A percentile compares a stretch with the other conserved stretches of the same genome.
phyloP scores from a whole-genome alignment of 2,797 vertebrate genomes.

The Glyptemys insculpta region DNA sequence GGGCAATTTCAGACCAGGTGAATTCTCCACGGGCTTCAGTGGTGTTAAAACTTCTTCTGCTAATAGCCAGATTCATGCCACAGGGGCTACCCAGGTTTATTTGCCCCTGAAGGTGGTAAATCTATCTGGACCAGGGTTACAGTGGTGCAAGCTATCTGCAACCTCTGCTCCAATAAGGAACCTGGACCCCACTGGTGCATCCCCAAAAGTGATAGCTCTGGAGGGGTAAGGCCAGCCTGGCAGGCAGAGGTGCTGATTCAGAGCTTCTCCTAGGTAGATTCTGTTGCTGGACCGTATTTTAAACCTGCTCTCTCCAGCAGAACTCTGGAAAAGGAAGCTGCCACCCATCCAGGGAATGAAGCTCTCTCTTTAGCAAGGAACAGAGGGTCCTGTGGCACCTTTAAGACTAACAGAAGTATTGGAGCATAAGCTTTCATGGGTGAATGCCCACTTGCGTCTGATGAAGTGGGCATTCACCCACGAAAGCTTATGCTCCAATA shows the following conservation, averaged over 20 bases:
- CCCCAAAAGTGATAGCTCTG: neutral
- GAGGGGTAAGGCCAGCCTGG: neutral
- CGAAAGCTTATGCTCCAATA: too few species aligned
- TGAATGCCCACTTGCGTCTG: too few species aligned
- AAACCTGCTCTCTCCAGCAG: neutral
- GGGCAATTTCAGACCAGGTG: neutral
- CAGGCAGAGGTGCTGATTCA: neutral
- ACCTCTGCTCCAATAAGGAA: slow-evolving; percentile 23
- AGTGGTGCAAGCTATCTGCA: neutral
- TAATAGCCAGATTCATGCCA: neutral
- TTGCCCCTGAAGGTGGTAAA: neutral
- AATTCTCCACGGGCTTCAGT: neutral
- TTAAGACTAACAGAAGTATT: too few species aligned
- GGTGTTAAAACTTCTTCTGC: neutral
- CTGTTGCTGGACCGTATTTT: neutral
- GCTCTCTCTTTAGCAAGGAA: neutral
- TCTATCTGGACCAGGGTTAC: neutral
- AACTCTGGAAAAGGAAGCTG: neutral
- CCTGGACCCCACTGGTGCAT: neutral
- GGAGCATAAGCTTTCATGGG: too few species aligned
- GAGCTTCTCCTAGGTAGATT: neutral
- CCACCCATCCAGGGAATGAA: neutral
- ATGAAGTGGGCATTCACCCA: too few species aligned
- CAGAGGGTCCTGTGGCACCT: too few species aligned
- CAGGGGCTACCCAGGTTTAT: neutral